Conservation (phyloP, 1,140 invertebrate species). For the Laupala kohalensis region DNA sequence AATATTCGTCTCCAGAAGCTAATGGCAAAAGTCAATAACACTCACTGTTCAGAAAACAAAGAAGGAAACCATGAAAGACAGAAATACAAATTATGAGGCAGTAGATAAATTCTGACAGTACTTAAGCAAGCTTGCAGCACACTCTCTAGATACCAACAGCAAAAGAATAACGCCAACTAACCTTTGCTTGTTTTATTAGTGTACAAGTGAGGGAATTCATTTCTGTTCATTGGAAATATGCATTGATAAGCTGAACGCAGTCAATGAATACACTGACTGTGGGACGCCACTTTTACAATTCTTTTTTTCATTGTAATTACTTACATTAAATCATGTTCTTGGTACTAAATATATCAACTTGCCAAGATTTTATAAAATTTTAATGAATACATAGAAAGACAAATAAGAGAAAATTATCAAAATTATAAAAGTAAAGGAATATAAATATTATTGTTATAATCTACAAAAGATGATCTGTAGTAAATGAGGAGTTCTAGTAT, state of each 20-base stretch:
- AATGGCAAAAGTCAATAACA: conserved; percentile 1
- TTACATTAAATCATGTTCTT: too few species aligned
- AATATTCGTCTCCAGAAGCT: neutral
- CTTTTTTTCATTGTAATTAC: too few species aligned
- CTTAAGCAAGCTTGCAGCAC: neutral
- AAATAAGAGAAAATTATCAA: too few species aligned
- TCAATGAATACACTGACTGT: too few species aligned
- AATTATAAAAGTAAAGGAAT: too few species aligned
- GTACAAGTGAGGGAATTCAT: neutral
- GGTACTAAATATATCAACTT: too few species aligned
- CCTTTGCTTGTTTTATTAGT: neutral
- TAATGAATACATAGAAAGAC: too few species aligned
- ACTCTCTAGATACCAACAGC: neutral
- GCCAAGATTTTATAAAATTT: too few species aligned
- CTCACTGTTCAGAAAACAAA: neutral
- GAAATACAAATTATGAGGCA: neutral
- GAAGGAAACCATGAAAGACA: neutral
- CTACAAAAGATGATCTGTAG: too few species aligned
- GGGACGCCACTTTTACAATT: too few species aligned
- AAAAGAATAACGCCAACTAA: neutral
- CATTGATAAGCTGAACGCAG: neutral
- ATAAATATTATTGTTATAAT: too few species aligned
- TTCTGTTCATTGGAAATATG: neutral
- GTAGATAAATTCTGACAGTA: neutral
- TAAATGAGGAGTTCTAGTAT: too few species aligned